A percentile compares a stretch with the other conserved stretches of the same genome.
phyloP scores from a whole-genome alignment of 2,888 invertebrate species.

The Brachypterus glaber region DNA sequence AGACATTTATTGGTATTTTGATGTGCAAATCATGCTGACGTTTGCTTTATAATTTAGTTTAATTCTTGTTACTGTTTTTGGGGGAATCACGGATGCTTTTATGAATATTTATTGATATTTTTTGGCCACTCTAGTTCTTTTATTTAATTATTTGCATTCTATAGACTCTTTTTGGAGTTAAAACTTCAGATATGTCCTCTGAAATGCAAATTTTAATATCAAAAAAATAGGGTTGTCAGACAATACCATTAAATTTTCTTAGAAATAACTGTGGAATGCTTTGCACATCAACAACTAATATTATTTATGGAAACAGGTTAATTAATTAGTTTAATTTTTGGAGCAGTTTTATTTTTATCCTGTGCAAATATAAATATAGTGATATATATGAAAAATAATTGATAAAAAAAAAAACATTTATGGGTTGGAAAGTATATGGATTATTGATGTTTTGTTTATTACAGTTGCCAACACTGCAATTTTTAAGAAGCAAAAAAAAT shows the following conservation, averaged over 20 bases:
- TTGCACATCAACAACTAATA: conserved; percentile 15
- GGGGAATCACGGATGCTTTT: too few relatives aligned
- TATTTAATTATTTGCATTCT: too few relatives aligned
- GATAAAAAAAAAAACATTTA: conserved; percentile 7
- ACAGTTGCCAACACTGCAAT: conserved; percentile 29
- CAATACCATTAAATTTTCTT: conserved; percentile 4
- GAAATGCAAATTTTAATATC: too few relatives aligned
- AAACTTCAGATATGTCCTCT: too few relatives aligned
- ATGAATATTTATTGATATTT: too few relatives aligned
- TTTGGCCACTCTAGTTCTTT: too few relatives aligned
- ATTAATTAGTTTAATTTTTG: conserved; percentile 21
- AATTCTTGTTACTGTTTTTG: too few relatives aligned
- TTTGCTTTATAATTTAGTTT: conserved; percentile 14
- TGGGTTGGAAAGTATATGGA: conserved; percentile 13
- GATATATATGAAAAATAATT: conserved; percentile 15
- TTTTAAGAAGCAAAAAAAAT: too few relatives aligned
- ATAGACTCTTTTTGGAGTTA: too few relatives aligned
- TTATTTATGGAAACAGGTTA: conserved; percentile 22
- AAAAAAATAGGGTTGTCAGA: too few relatives aligned
- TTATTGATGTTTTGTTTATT: conserved; percentile 25
- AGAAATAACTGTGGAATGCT: conserved; percentile 6
- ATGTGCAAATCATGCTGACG: conserved; percentile 9
- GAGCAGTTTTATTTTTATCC: conserved; percentile 22
- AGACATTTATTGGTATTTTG: conserved; percentile 11
- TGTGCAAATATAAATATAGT: conserved; percentile 25